Base-by-base conservation (phyloP, 2,113 vertebrate genomes). In the Pimephales promelas region DNA sequence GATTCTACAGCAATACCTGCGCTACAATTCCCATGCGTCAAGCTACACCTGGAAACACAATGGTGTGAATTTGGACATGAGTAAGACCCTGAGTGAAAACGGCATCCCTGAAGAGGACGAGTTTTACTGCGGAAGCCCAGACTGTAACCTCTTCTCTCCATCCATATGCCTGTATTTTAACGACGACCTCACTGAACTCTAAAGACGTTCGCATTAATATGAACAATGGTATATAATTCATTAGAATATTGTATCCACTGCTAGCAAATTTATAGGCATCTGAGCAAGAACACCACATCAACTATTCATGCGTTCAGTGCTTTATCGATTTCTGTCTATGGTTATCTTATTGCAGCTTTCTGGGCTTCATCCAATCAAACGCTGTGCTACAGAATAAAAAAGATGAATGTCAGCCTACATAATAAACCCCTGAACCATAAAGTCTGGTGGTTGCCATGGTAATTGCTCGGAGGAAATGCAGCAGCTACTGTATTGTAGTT, bases 11-110 rank as follows among this genome's bases (percentile, higher is more conserved):
- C 94, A 94, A 3, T 97, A 96, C 90, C 92, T 96, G 56, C 82
- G 80, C 57, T 95, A 94, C 90, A 98, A 98, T 45, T 86, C 91
- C 2, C 96, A 98, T 18, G 96, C 96, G 2, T 85, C 88, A 85
- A 96, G 96, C 89, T 98, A 97, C 88, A 97, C 96, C 2, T 97
- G 96, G 96, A 97, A 96, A 70, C 88, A 94, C 8, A 82, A 88
- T 2, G 92, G 94, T 0, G 59, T 47, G 2, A 78, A 45, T 1
- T 90, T 98, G 87, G 92, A 95, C 88, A 96, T 96, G 96, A 92
- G 90, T 61, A 82, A 61, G 79, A 96, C 94, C 0, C 93, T 97
- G 68, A 81, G 90, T 57, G 91, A 96, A 70, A 98, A 98, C 76
- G 81, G 91, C 13, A 89, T 98, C 78, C 61, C 2, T 0, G 94